Evolutionary conservation across 2,113 vertebrate species (phyloP).

Genomic region (Platanista minor): DNA sequence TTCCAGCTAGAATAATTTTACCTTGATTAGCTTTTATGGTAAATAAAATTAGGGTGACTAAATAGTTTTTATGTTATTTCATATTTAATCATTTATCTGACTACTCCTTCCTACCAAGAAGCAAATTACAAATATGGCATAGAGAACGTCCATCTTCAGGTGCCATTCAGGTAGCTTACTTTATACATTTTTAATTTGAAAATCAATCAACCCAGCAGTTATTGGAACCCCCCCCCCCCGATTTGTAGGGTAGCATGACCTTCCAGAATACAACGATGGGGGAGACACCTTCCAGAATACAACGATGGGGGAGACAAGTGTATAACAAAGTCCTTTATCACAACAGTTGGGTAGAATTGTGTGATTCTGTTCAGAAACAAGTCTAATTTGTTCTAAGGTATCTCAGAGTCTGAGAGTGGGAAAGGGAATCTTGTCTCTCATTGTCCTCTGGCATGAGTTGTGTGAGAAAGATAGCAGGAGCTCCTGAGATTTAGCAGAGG

Average conservation of each 20-base stretch:
- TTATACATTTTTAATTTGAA: not conserved
- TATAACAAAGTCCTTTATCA: not conserved
- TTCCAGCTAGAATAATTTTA: not conserved
- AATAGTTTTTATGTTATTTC: not conserved
- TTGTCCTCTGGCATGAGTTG: fast-evolving
- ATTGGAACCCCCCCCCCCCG: not conserved
- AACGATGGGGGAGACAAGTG: fast-evolving
- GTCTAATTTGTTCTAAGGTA: too few species aligned
- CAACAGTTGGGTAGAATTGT: not conserved
- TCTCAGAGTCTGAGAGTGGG: too few species aligned
- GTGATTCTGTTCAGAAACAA: not conserved
- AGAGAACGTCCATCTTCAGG: not conserved
- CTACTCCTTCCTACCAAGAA: not conserved
- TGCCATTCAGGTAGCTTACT: too few species aligned
- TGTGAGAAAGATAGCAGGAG: not conserved
- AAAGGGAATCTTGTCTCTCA: fast-evolving
- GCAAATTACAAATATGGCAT: not conserved
- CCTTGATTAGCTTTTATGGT: not conserved
- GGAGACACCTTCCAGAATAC: not conserved
- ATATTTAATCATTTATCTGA: not conserved
- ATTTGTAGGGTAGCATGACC: too few species aligned
- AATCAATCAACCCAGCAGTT: not conserved
- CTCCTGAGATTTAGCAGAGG: not conserved
- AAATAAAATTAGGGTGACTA: not conserved
- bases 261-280: not conserved